Conservation (phyloP, 2,888 invertebrate species). For the Protonemura montana region DNA sequence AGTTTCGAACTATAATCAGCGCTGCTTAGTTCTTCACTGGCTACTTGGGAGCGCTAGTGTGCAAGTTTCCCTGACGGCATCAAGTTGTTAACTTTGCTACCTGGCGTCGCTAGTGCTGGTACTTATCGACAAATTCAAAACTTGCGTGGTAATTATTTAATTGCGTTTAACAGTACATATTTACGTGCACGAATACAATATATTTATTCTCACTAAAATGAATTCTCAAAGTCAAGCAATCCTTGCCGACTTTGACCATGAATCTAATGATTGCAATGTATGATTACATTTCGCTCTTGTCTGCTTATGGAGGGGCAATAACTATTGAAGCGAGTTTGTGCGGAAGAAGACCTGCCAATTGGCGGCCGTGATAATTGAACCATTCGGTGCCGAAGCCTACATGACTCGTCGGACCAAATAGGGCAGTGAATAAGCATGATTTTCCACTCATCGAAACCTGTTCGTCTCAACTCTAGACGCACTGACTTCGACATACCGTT, state of each 20-base stretch:
- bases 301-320: neutral
- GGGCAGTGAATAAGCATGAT: conserved; percentile 12
- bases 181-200: neutral
- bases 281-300: neutral
- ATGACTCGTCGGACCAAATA: neutral
- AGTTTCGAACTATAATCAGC: neutral
- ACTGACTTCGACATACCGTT: neutral
- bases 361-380: neutral
- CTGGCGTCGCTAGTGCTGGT: neutral
- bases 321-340: neutral
- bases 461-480: neutral
- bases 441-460: neutral
- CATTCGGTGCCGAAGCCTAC: neutral
- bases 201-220: neutral
- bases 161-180: no score
- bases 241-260: neutral
- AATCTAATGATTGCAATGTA: neutral
- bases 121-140: no score
- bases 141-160: no score
- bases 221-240: neutral
- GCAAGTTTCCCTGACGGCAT: neutral
- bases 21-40: neutral
- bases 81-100: neutral
- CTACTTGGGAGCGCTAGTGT: neutral
- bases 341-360: neutral